Evolutionary conservation across 2,797 vertebrate species (phyloP), one percentile per base, ranked within the genome.

Genomic region (Tinamus major): DNA sequence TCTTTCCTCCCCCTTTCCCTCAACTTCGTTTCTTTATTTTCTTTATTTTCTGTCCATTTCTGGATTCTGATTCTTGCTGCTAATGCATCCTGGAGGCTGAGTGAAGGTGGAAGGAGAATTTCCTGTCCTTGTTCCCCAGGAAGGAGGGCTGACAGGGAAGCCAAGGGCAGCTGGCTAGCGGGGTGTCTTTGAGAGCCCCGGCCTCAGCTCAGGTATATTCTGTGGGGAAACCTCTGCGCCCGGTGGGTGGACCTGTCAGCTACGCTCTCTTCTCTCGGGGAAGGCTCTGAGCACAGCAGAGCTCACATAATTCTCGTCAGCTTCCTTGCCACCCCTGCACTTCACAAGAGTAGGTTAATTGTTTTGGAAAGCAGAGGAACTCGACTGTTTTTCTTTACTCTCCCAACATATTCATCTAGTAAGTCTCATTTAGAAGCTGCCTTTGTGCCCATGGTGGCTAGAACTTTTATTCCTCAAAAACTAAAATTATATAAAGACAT

Each of bases 311-410:
- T 72, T 88, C 63, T 63, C 70, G 15, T 20, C 48, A 59, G 68
- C 46, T 92, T 59, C 12, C 61, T 19, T 33, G 24, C 6, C 72
- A 18, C 62, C 11, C 23, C 12, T 77, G 64, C 4, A 69, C 35
- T 85, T 91, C 37, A 42, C 35, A 76, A 17, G 62, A 70, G 48
- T 48, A 65, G 16, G 42, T 62, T 85, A 82, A 51, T 56, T 92
- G 31, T 82, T 84, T 92, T 80, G 48, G 53, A 88, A 74, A 63
- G 29, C 26, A 64, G 35, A 76, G 37, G 5, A 74, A 17, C 18
- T 42, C 49, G 33, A 5, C 37, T 58, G 6, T 33, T 90, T 89
- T 76, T 76, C 58, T 81, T 81, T 67, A 56, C 42, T 88, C 41
- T 42, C 13, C 41, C 13, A 42, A 42, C n/a, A 42, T 16, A 48